Conservation (phyloP, 2,113 vertebrate genomes). For the Kobus ellipsiprymnus region DNA sequence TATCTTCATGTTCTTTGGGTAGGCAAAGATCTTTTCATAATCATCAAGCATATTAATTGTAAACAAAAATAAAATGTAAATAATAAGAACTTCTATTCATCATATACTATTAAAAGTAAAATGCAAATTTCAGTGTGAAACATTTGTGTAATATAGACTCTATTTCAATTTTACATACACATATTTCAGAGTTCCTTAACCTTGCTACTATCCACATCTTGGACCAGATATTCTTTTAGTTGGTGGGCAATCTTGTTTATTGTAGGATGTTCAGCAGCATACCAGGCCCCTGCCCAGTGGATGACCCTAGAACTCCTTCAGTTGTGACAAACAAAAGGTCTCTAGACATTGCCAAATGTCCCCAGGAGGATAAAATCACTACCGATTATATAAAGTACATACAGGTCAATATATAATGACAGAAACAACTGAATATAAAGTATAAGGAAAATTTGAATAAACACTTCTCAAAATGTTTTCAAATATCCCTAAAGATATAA, state of each 20-base stretch:
- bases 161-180: not conserved
- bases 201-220: not conserved
- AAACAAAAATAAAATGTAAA: not conserved
- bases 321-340: not conserved
- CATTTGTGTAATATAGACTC: not conserved
- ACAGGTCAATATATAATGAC: not conserved
- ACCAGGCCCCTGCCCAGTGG: no score
- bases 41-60: not conserved
- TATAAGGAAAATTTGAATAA: not conserved
- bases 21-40: not conserved
- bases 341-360: not conserved
- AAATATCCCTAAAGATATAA: not conserved
- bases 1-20: not conserved
- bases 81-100: not conserved
- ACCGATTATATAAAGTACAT: not conserved
- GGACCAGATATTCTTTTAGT: not conserved
- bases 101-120: not conserved
- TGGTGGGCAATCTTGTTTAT: not conserved
- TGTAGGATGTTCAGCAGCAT: not conserved
- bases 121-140: not conserved
- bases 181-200: not conserved
- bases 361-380: not conserved
- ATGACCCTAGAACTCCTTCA: not conserved
- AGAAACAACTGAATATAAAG: not conserved
- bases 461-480: not conserved